phyloP scores from a whole-genome alignment of 2,888 invertebrate species.

The Steromphala cineraria region DNA sequence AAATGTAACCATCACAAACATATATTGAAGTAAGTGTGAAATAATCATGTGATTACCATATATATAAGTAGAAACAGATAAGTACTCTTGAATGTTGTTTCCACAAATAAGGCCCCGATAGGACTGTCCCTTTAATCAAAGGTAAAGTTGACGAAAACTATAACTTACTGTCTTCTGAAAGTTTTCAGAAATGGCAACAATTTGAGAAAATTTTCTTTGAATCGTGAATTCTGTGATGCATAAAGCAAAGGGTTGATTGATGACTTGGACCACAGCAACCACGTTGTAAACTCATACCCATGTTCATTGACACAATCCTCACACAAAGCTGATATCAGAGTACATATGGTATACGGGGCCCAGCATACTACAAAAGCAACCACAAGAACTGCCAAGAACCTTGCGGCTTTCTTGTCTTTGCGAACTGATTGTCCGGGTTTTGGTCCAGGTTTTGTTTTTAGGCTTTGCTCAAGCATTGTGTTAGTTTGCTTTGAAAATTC shows the following conservation, averaged over 20 bases:
- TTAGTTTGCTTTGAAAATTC: not conserved
- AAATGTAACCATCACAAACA: no score
- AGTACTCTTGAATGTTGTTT: no score
- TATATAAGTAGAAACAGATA: no score
- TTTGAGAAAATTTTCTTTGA: constrained; percentile 43
- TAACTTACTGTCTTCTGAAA: not conserved
- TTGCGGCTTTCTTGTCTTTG: constrained; percentile 47
- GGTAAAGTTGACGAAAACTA: no score
- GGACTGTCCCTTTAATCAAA: no score
- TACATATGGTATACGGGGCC: constrained; percentile 55
- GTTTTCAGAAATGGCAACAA: constrained; percentile 10
- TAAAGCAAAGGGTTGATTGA: constrained; percentile 63
- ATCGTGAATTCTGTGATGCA: constrained; percentile 54
- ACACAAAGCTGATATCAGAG: constrained; percentile 48
- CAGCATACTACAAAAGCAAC: constrained; percentile 49
- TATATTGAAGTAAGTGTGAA: no score
- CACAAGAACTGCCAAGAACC: constrained; percentile 48
- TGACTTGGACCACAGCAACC: constrained; percentile 60
- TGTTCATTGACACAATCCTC: constrained; percentile 91
- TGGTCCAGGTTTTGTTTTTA: not conserved
- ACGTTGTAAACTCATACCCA: constrained; percentile 90
- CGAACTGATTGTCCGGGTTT: not conserved
- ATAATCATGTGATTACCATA: no score
- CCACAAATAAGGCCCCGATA: no score
- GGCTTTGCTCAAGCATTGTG: not conserved